A percentile compares a stretch with the other conserved stretches of the same genome.
Conservation (phyloP, 2,113 vertebrate species). For the Tapirus terrestris region DNA sequence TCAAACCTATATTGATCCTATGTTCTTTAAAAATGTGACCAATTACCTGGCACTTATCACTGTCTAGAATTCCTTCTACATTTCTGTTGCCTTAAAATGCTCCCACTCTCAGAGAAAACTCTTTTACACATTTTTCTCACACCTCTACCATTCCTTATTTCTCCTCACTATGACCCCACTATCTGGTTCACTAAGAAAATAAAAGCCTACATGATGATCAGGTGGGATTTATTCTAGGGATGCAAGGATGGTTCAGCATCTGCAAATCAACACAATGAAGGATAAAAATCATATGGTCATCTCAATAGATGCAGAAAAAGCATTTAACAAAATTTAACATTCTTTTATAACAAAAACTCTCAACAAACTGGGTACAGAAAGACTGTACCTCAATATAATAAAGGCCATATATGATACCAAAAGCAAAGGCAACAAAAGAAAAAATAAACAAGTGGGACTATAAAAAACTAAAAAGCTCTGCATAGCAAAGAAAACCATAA, state of each 20-base stretch:
- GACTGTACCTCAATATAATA: neutral
- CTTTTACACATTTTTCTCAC: neutral
- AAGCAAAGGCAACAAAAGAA: neutral
- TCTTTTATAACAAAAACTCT: neutral
- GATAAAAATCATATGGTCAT: neutral
- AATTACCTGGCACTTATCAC: neutral
- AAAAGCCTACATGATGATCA: neutral
- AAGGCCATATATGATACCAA: neutral
- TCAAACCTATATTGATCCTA: neutral
- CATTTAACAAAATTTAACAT: neutral
- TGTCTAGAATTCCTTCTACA: neutral
- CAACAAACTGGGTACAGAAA: neutral
- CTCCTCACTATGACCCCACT: neutral
- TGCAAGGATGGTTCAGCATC: neutral
- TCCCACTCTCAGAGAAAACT: neutral
- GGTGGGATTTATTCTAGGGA: neutral
- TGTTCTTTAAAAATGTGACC: neutral
- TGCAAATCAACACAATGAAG: neutral
- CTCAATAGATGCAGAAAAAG: neutral
- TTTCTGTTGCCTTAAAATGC: neutral
- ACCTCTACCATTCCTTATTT: neutral
- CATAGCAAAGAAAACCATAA: neutral
- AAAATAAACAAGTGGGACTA: neutral
- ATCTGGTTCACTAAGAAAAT: neutral
- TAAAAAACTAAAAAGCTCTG: neutral